Conservation (phyloP, 2,113 vertebrate species). For the Scortum barcoo region DNA sequence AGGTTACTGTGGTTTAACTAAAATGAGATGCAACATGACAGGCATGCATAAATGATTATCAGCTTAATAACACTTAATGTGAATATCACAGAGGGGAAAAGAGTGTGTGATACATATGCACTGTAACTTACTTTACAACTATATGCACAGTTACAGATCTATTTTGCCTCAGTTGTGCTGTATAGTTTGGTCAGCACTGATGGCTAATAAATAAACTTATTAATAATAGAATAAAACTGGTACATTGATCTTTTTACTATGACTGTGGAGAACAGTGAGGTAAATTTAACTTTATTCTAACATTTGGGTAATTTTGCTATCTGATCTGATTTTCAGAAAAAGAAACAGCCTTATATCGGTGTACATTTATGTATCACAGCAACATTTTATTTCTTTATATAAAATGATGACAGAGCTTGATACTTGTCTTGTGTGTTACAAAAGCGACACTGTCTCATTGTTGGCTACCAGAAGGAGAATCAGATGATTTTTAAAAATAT, state of each 20-base stretch:
- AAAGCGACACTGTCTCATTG: not conserved
- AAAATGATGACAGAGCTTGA: not conserved
- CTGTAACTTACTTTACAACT: not conserved
- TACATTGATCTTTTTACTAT: not conserved
- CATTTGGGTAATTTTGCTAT: no score
- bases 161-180: not conserved
- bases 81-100: not conserved
- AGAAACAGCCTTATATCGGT: no score
- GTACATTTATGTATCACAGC: no score
- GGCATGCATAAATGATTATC: not conserved
- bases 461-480: no score
- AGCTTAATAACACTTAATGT: not conserved
- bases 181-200: not conserved
- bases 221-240: not conserved
- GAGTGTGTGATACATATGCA: not conserved
- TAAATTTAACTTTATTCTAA: not conserved
- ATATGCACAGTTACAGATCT: not conserved
- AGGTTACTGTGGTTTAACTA: slow-evolving; percentile 22
- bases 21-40: not conserved
- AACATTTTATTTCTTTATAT: not conserved
- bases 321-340: not conserved
- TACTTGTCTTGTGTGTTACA: not conserved
- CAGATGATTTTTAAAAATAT: no score
- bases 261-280: not conserved
- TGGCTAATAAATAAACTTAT: not conserved